Base-by-base conservation (phyloP, 1,140 invertebrate genomes). In the Macrocentrus cingulum region DNA sequence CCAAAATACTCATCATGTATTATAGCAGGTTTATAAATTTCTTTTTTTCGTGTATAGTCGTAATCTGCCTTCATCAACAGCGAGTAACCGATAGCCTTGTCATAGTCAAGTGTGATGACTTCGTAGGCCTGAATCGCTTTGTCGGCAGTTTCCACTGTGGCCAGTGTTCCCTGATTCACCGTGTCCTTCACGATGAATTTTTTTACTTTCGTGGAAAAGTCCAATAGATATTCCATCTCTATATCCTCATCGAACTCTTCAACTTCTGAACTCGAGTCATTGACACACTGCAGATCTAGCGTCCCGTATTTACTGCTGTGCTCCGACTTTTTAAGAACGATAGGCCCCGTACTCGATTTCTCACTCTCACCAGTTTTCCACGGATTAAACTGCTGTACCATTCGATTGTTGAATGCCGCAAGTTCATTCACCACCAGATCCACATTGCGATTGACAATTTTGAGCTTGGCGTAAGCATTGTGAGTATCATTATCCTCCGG, bases 231-330 rank as follows among this genome's bases (percentile, higher is more conserved):
- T 11, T 52, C 18, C 9, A 52, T 44, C 8, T 65, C 51, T 8
- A 5, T 4, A 25, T 62, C 60, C 1, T 65, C 56, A 1, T 62
- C 49, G 4, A 59, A 49, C 1, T 49, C 48, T 2, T 74, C 67
- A 0, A 48, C 15, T 3, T 73, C 74, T 0, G 71, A 62, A 6
- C 69, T 74, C 0, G 73, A 76, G 4, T 76, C 74, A 23, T 70
- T 67, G 0, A 46, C 50, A n/a, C 78, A 80, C 2, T 22, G 60
- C 76, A 80, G 78, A 9, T 79, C 75, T 9, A 80, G 51, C 0
- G 71, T 34, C 29, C 4, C 69, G 45, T 1, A 23, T 23, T 32
- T 56, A 15, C 29, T 25, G 29, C 50, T 59, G 1, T 37, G 25
- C 41, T 59, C 36, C 1, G 25, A 23, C 18, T 51, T 56, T 2